phyloP scores from a whole-genome alignment of 2,797 vertebrate genomes.

The Gymnodraco acuticeps region DNA sequence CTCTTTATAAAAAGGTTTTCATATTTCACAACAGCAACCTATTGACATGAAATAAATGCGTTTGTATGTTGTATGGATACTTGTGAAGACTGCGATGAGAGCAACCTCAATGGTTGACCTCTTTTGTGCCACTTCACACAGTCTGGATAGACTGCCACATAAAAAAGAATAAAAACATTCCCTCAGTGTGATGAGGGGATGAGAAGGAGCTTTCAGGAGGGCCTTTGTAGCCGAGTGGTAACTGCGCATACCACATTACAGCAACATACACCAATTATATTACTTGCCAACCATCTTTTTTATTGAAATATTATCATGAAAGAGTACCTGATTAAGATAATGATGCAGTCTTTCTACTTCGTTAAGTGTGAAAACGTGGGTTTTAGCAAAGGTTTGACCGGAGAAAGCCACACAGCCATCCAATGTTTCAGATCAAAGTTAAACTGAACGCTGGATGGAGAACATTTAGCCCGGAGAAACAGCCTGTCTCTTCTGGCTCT shows the following conservation, averaged over 20 bases:
- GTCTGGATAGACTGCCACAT: conserved; percentile 1
- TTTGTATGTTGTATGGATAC: conserved; percentile 20
- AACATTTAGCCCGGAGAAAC: conserved; percentile 17
- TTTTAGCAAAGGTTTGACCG: no score
- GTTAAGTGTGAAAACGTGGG: no score
- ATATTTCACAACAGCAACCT: neutral
- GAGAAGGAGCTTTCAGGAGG: conserved; percentile 29
- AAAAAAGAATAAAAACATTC: neutral
- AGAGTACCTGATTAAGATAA: no score
- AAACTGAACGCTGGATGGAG: conserved; percentile 14
- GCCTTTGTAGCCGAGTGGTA: no score
- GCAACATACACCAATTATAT: no score
- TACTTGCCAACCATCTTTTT: no score
- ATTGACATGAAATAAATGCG: conserved; percentile 8
- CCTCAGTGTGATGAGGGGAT: conserved; percentile 30
- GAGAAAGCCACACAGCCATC: no score
- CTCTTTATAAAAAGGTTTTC: conserved; percentile 12
- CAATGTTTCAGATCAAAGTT: no score
- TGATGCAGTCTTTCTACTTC: no score
- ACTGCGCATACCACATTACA: no score
- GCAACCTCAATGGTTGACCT: conserved; percentile 5
- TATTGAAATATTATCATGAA: no score
- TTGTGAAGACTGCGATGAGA: conserved; percentile 10
- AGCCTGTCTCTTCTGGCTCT: conserved; percentile 31
- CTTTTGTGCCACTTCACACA: conserved; percentile 18